These are phyloP conservation scores for Wasmannia auropunctata DNA, from an alignment of 1,140 invertebrate genomes.

Conservation along the genomic window DNA sequence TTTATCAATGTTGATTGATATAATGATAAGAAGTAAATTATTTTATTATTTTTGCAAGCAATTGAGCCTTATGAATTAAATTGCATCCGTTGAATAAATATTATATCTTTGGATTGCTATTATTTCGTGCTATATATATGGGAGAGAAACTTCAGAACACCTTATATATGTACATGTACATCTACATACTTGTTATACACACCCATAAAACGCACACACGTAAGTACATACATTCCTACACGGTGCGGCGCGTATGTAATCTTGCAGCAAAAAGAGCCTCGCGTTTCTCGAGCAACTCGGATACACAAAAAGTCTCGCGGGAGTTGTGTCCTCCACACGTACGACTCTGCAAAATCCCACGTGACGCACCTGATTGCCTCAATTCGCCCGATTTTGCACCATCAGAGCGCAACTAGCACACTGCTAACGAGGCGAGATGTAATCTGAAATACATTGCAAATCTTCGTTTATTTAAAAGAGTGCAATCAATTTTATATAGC, in stretches of 20 bases:
- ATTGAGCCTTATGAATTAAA: conserved; percentile 43
- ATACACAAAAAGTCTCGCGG: conserved; percentile 53
- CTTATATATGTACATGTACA: not conserved
- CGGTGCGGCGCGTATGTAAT: conserved; percentile 36
- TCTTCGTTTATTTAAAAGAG: conserved; percentile 31
- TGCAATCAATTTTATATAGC: not conserved
- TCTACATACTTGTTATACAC: not conserved
- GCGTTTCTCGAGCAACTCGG: conserved; percentile 44
- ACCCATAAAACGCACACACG: not conserved
- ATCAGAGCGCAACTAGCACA: conserved; percentile 48
- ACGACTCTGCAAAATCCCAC: conserved; percentile 52
- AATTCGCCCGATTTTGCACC: conserved; percentile 55
- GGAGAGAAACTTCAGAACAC: conserved; percentile 15
- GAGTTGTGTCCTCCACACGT: conserved; percentile 49
- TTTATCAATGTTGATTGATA: not conserved
- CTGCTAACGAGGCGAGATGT: conserved; percentile 44
- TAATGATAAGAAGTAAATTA: not conserved
- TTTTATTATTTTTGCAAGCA: conserved; percentile 22
- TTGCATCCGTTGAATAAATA: not conserved
- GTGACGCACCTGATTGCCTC: conserved; percentile 51
- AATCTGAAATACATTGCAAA: conserved; percentile 39
- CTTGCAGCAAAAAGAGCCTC: conserved; percentile 51
- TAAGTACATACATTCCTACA: not conserved
- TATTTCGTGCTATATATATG: not conserved
- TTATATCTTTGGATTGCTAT: conserved; percentile 12